Base-by-base conservation (phyloP, 2,797 vertebrate species). In the Trichosurus vulpecula region DNA sequence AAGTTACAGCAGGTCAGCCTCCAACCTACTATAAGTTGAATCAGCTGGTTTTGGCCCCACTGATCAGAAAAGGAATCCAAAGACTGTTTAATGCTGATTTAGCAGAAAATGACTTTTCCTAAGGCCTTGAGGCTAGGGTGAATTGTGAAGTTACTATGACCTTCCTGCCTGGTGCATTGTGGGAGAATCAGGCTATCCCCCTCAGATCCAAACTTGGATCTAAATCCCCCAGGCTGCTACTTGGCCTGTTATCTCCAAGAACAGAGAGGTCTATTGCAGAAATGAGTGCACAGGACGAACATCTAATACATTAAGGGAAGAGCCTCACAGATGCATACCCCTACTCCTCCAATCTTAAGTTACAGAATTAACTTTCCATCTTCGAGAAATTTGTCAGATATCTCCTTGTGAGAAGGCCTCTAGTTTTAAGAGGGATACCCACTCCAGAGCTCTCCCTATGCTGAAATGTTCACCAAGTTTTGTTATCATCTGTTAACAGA, bases 251-350 rank as follows among this genome's bases (percentile, higher is more conserved):
- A 96, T 96, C 96, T 98, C 89, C 95, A 93, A 31, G 93, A 92
- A 12, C 81, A 95, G 93, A 96, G 89, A 97, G 92, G 66, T 57
- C 97, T 96, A 90, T 97, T 97, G 96, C 52, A 12, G 96, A 96
- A 98, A 97, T 96, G 94, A 95, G 81, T 94, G 89, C 4, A 92
- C 58, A 52, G 94, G 52, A 30, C 14, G 22, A 89, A 58, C 95
- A 90, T 81, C 25, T 16, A 25, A 94, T 54, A 53, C 90, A 51
- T 5, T 30, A 35, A 27, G 35, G 12, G 12, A 89, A 91, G 92
- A 30, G 14, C 66, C 90, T 94, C 91, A 53, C 91, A 56, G 58
- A 58, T 54, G 30, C 58, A 66, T 30, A 55, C 91, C 54, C 55
- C 53, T 31, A 35, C 93, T 54, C 66, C 52, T 27, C 93, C n/a